phyloP scores from a whole-genome alignment of 2,888 invertebrate genomes.

The Flexamia atlantica region DNA sequence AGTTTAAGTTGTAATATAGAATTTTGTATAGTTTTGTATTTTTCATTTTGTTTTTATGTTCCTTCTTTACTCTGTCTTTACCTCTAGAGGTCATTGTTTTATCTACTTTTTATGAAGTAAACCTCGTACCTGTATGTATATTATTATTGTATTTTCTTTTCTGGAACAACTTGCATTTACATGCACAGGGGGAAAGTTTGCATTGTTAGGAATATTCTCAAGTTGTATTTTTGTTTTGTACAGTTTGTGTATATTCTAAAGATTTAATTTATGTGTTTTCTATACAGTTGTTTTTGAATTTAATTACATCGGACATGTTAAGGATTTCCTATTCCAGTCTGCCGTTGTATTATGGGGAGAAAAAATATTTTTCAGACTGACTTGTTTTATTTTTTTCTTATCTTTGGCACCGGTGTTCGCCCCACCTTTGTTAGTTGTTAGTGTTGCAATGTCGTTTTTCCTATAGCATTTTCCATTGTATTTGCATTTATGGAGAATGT shows the following conservation, averaged over 20 bases:
- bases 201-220: constrained; percentile 15
- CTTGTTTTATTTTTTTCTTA: neutral
- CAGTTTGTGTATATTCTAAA: constrained; percentile 21
- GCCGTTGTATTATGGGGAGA: neutral
- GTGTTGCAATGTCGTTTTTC: neutral
- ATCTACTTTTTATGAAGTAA: neutral
- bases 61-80: constrained; percentile 27
- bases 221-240: constrained; percentile 34
- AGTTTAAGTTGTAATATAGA: neutral
- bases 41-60: constrained; percentile 6
- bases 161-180: constrained; percentile 3
- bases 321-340: neutral
- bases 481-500: neutral
- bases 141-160: constrained; percentile 11
- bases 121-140: constrained; percentile 20
- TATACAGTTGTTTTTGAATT: neutral
- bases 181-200: constrained; percentile 9
- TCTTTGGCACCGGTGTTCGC: constrained; percentile 30
- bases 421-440: neutral
- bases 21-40: constrained; percentile 24
- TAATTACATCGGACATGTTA: neutral
- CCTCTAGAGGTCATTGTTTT: neutral
- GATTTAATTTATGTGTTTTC: neutral
- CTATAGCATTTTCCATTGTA: neutral
- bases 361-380: neutral